phyloP scores from a whole-genome alignment of 2,113 vertebrate genomes.

The Tor tambroides region DNA sequence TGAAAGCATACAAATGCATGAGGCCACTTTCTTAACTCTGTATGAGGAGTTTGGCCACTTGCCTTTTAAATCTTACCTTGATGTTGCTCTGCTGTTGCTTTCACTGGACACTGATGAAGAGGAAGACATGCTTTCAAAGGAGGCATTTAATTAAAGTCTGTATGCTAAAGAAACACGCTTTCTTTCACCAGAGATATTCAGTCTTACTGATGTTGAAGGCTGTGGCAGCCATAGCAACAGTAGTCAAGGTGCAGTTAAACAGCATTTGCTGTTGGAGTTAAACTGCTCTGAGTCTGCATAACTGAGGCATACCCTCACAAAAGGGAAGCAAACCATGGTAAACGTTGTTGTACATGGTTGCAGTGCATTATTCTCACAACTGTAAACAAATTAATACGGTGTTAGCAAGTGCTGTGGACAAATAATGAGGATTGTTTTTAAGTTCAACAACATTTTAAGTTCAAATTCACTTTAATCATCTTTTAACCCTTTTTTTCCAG shows the following conservation, averaged over 20 bases:
- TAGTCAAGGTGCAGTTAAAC: constrained; percentile 42
- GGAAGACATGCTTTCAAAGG: constrained; percentile 27
- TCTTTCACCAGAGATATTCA: constrained; percentile 21
- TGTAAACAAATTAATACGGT: neutral
- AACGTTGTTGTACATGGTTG: neutral
- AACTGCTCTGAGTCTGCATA: constrained; percentile 16
- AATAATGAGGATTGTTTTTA: neutral
- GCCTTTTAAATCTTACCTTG: constrained; percentile 44
- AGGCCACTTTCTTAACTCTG: neutral
- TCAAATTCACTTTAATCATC: no score
- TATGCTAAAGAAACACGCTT: neutral
- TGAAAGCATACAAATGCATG: neutral
- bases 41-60: constrained; percentile 29
- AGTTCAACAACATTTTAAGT: no score
- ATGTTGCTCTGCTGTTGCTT: constrained; percentile 37
- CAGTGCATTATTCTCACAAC: neutral
- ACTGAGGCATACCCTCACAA: neutral
- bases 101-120: constrained; percentile 27
- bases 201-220: constrained; percentile 20
- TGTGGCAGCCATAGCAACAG: constrained; percentile 49
- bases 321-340: neutral
- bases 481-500: no score
- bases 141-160: constrained; percentile 42
- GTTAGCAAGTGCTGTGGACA: neutral
- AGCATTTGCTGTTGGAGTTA: neutral